Percentiles rank a stretch among this genome's conserved stretches.
These are phyloP conservation scores for Diorhabda carinulata DNA, from an alignment of 1,140 invertebrate species.

Conservation along the genomic window DNA sequence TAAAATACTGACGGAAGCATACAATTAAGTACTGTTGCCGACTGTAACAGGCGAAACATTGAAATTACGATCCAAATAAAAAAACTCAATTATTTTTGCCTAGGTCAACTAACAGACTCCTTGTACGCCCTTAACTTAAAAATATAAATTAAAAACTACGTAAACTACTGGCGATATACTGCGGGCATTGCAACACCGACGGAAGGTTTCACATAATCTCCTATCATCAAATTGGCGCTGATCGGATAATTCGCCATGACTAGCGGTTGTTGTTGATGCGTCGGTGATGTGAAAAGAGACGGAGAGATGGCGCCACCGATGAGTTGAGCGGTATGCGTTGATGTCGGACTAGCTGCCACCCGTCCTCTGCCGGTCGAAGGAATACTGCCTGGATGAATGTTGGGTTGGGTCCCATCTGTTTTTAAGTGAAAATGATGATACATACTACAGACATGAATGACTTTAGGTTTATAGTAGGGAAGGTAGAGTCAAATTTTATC, in stretches of 20 bases:
- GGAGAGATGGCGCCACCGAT: slow-evolving; percentile 72
- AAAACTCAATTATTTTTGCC: slow-evolving; percentile 1
- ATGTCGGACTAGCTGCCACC: slow-evolving; percentile 58
- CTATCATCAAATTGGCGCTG: slow-evolving; percentile 75
- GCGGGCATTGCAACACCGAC: slow-evolving; percentile 47
- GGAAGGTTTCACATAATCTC: slow-evolving; percentile 65
- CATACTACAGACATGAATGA: background rate
- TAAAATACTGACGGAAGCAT: no score
- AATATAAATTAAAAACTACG: slow-evolving; percentile 4
- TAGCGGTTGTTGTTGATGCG: slow-evolving; percentile 52
- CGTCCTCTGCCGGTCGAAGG: slow-evolving; percentile 58
- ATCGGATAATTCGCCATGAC: slow-evolving; percentile 67
- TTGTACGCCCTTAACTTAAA: background rate
- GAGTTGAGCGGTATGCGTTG: slow-evolving; percentile 62
- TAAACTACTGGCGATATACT: slow-evolving; percentile 28
- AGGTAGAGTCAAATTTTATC: no score
- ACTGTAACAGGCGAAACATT: background rate
- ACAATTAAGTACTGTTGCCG: no score
- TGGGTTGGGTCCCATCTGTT: slow-evolving; percentile 53
- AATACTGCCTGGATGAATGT: slow-evolving; percentile 62
- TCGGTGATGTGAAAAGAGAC: slow-evolving; percentile 56
- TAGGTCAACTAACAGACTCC: slow-evolving; percentile 7
- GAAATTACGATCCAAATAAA: background rate
- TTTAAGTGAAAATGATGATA: slow-evolving; percentile 30
- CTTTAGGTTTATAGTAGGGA: no score